Conservation (phyloP, 2,888 invertebrate genomes). For the Apocheima hispidaria region DNA sequence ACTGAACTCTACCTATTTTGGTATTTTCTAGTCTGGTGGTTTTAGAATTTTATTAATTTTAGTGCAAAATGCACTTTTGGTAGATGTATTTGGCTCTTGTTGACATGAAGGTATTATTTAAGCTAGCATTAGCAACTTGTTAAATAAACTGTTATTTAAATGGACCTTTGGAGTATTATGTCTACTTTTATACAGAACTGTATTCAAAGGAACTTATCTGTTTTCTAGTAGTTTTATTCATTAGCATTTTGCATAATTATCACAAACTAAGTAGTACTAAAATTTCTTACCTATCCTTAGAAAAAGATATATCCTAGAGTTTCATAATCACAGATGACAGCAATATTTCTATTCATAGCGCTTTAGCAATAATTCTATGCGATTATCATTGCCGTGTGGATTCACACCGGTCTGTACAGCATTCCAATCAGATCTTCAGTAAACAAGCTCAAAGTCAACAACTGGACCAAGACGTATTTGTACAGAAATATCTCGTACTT, state of each 20-base stretch:
- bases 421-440: constrained; percentile 72
- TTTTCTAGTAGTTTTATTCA: too few relatives aligned
- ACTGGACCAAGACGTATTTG: constrained; percentile 72
- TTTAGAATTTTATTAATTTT: background rate
- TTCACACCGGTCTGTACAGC: constrained; percentile 43
- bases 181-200: too few relatives aligned
- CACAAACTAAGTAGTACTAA: background rate
- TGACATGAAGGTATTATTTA: too few relatives aligned
- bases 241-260: constrained; percentile 17
- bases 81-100: too few relatives aligned
- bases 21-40: background rate
- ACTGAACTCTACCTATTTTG: background rate
- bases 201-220: background rate
- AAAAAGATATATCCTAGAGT: constrained; percentile 9
- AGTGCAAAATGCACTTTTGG: background rate
- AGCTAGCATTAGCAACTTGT: too few relatives aligned
- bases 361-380: constrained; percentile 31
- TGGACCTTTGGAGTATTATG: too few relatives aligned
- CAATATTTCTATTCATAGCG: constrained; percentile 34
- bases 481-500: constrained; percentile 63
- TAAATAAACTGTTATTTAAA: too few relatives aligned
- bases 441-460: constrained; percentile 78
- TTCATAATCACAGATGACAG: constrained; percentile 22
- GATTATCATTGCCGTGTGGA: constrained; percentile 32
- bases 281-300: constrained; percentile 7